Percentiles rank a stretch among this genome's conserved stretches.
Conservation (phyloP, 2,888 invertebrate genomes). For the Ophioninae sp. region DNA sequence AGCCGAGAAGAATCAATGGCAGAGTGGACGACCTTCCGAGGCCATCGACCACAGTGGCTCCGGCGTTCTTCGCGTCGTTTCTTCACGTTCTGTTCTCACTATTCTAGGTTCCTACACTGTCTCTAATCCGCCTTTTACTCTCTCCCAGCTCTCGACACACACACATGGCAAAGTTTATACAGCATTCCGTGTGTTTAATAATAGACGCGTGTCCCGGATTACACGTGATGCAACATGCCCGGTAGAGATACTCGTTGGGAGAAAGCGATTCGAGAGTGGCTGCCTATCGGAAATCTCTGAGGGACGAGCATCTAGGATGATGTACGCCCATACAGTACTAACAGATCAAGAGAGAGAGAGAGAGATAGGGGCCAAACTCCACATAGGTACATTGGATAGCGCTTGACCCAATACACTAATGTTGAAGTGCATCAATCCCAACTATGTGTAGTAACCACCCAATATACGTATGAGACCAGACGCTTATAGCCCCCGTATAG, state of each 20-base stretch:
- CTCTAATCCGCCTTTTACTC: constrained; percentile 6
- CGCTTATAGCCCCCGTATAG: not conserved
- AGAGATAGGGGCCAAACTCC: not conserved
- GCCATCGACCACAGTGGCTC: constrained; percentile 69
- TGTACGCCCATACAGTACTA: not conserved
- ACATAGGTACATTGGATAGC: not conserved
- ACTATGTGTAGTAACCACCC: not conserved
- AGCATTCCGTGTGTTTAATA: constrained; percentile 37
- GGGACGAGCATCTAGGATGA: not conserved
- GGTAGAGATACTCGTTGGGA: constrained; percentile 35
- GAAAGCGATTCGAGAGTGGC: constrained; percentile 3
- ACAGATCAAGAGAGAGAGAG: not conserved
- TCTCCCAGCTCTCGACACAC: not conserved
- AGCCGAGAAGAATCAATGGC: constrained; percentile 67
- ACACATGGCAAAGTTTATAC: not conserved
- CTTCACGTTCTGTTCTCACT: constrained; percentile 1
- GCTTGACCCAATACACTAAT: not conserved
- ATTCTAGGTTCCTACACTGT: not conserved
- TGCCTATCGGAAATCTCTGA: not conserved
- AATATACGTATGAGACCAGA: not conserved
- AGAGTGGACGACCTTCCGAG: constrained; percentile 70
- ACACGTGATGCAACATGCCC: constrained; percentile 28
- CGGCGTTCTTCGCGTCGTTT: constrained; percentile 22
- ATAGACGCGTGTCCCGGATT: constrained; percentile 25
- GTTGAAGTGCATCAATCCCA: not conserved